These are phyloP conservation scores for Tribolium madens DNA, from an alignment of 1,140 invertebrate genomes.

Conservation along the genomic window DNA sequence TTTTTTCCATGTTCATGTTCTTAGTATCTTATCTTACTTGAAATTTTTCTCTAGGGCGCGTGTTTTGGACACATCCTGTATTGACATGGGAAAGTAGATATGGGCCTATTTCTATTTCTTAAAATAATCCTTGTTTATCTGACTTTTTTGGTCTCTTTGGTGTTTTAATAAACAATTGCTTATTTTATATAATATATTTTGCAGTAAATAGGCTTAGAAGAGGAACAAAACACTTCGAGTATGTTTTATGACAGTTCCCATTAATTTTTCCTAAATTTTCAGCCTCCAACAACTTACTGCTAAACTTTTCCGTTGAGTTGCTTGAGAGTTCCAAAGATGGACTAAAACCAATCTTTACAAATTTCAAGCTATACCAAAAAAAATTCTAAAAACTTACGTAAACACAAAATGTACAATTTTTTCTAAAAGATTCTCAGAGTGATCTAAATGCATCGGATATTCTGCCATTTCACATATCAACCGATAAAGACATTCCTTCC, in stretches of 20 bases:
- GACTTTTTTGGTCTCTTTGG: too few relatives aligned
- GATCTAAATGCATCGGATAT: conserved; percentile 52
- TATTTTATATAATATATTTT: conserved; percentile 51
- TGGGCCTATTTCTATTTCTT: too few relatives aligned
- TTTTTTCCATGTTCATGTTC: too few relatives aligned
- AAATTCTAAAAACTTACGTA: conserved; percentile 53
- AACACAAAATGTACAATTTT: conserved; percentile 56
- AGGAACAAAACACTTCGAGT: conserved; percentile 54
- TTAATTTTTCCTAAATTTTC: conserved; percentile 51
- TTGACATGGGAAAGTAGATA: too few relatives aligned
- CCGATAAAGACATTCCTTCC: conserved; percentile 51
- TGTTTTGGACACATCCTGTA: too few relatives aligned
- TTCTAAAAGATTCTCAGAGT: conserved; percentile 50
- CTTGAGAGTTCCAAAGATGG: conserved; percentile 52
- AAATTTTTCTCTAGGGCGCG: too few relatives aligned
- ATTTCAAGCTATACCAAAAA: neutral
- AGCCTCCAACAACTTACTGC: conserved; percentile 47
- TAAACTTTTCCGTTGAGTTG: conserved; percentile 40
- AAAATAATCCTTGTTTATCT: too few relatives aligned
- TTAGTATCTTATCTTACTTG: too few relatives aligned
- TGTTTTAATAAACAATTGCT: neutral
- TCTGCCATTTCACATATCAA: conserved; percentile 54
- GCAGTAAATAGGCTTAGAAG: conserved; percentile 56
- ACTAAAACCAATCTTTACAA: conserved; percentile 45
- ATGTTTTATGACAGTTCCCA: conserved; percentile 51